These are phyloP conservation scores for Petrolisthes manimaculis DNA, from an alignment of 2,888 invertebrate genomes.

Conservation along the genomic window DNA sequence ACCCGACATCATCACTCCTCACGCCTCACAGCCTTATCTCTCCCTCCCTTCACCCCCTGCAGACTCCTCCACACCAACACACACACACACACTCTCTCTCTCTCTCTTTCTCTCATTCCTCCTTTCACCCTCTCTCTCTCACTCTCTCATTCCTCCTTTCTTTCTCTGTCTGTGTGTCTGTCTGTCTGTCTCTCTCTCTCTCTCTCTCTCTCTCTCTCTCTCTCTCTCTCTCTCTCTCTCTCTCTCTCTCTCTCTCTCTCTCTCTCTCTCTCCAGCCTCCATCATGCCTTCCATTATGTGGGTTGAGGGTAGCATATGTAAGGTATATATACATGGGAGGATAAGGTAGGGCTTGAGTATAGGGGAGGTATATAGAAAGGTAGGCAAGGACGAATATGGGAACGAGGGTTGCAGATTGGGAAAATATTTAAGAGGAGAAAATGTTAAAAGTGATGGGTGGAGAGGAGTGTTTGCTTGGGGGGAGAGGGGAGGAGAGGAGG, in stretches of 20 bases:
- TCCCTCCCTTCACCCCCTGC: neutral
- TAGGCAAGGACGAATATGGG: neutral
- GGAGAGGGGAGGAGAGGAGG: neutral
- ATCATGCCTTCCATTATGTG: neutral
- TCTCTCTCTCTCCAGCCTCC: neutral
- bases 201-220: neutral
- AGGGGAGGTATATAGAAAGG: neutral
- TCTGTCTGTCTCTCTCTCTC: neutral
- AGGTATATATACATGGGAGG: neutral
- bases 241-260: neutral
- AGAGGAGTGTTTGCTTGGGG: neutral
- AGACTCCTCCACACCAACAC: neutral
- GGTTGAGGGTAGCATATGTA: neutral
- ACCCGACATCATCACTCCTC: too few species aligned
- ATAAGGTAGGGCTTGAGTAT: neutral
- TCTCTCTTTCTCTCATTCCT: neutral
- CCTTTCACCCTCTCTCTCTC: neutral
- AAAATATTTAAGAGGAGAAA: neutral
- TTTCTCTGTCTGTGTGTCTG: neutral
- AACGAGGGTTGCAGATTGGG: neutral
- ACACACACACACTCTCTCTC: neutral
- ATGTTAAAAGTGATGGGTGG: neutral
- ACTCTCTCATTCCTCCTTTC: neutral
- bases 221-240: neutral
- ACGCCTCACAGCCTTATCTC: neutral